Base-by-base conservation (phyloP, 2,113 vertebrate genomes). In the Dinomys branickii region DNA sequence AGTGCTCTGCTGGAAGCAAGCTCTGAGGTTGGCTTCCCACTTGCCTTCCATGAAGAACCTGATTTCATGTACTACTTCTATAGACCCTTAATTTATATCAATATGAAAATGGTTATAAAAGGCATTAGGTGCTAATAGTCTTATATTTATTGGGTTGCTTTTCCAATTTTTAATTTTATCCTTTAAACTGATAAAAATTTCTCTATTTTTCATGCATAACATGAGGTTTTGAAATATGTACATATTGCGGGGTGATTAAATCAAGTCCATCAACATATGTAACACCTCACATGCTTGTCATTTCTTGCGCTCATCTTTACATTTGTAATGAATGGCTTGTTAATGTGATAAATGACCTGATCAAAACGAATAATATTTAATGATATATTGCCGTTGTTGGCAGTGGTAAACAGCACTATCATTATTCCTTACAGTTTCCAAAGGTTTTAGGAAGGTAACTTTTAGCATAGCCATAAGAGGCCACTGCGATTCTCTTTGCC, bases 381-480 rank as follows among this genome's bases (percentile, higher is more conserved):
- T 92, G 38, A 58, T 47, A 50, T 9, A 69, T 44, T 67, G 12
- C 24, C 92, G 85, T 65, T n/a, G 19, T 35, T 92, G 59, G 44
- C 59, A 44, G 59, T 50, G 86, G 33, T 58, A 78, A 73, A 67
- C 3, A 56, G n/a, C 13, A 58, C 33, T 50, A 6, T 87, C 52
- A 92, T 24, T 28, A 83, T 95, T 58, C 28, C 58, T 88, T 83
- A 78, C 63, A 38, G 44, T 90, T 92, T 78, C 13, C 20, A 77
- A 52, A 75, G 28, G 47, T 30, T 89, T 30, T 58, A 73, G 26
- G 89, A 90, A 86, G 83, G 30, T 30, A 65, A 80, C 47, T 88
- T 91, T 96, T 33, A 85, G 26, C 82, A 67, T 90, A 92, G 96
- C 90, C 24, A 16, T 67, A 90, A 63, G 19, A 71, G 28, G 54